Conservation (phyloP, 2,797 vertebrate genomes). For the Coendou prehensilis region DNA sequence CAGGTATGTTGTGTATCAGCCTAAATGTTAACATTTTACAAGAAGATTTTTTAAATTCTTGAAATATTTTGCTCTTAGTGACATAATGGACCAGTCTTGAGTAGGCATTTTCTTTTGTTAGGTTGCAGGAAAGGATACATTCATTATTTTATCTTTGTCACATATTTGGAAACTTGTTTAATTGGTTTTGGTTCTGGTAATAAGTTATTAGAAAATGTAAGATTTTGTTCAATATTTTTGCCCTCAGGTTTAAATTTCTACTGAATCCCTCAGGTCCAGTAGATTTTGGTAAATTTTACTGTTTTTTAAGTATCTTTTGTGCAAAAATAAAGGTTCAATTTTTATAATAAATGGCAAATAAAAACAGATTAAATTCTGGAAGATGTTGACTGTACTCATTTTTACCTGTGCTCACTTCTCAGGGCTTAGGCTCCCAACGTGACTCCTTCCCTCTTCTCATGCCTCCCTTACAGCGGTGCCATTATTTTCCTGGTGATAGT, state of each 20-base stretch:
- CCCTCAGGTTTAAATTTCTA: slow-evolving; percentile 74
- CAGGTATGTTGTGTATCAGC: slow-evolving; percentile 10
- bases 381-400: slow-evolving; percentile 10
- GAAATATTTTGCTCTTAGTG: slow-evolving; percentile 36
- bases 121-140: not conserved
- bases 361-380: slow-evolving; percentile 58
- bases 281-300: slow-evolving; percentile 70
- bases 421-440: not conserved
- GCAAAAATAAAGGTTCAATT: slow-evolving; percentile 72
- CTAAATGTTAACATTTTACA: slow-evolving; percentile 50
- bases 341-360: slow-evolving; percentile 80
- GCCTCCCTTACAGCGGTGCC: not conserved
- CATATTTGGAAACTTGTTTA: slow-evolving; percentile 24
- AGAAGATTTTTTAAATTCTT: slow-evolving; percentile 53
- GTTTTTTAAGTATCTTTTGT: slow-evolving; percentile 81
- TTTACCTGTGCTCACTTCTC: not conserved
- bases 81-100: slow-evolving; percentile 26
- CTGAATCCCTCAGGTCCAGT: slow-evolving; percentile 58
- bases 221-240: slow-evolving; percentile 50
- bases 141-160: slow-evolving; percentile 46
- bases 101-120: slow-evolving; percentile 42
- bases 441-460: not conserved
- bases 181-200: slow-evolving; percentile 54
- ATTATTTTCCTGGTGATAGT: not conserved
- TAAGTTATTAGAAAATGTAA: slow-evolving; percentile 61